These are phyloP conservation scores for Adelges cooleyi DNA, from an alignment of 1,140 invertebrate genomes.

Conservation along the genomic window DNA sequence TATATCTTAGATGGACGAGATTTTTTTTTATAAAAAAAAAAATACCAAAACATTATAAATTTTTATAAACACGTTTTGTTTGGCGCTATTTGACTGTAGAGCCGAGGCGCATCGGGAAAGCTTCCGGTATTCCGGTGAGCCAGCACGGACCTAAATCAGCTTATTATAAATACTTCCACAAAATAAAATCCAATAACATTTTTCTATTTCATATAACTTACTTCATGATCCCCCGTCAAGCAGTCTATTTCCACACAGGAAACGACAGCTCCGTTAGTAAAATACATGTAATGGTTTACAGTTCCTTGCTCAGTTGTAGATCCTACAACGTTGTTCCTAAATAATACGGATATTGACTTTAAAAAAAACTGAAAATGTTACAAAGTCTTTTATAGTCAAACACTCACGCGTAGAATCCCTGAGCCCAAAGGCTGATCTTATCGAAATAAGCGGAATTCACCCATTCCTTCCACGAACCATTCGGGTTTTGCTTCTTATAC, in stretches of 20 bases:
- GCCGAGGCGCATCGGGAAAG: no score
- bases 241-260: constrained; percentile 80
- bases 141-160: no score
- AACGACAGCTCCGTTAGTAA: constrained; percentile 64
- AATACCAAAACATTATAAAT: no score
- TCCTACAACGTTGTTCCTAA: constrained; percentile 40
- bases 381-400: background rate
- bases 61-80: no score
- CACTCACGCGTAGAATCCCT: constrained; percentile 61
- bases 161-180: no score
- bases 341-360: no score
- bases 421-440: constrained; percentile 68
- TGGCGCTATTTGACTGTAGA: no score
- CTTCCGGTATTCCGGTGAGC: no score
- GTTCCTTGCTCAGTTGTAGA: constrained; percentile 64
- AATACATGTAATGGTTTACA: constrained; percentile 67
- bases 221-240: constrained; percentile 74
- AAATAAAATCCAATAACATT: no score
- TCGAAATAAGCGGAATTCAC: constrained; percentile 66
- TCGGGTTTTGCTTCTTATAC: constrained; percentile 62
- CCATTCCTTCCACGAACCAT: constrained; percentile 78
- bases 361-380: no score
- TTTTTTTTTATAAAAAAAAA: no score
- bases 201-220: constrained; percentile 34
- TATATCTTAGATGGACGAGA: no score